A percentile compares a stretch with the other conserved stretches of the same genome.
Conservation (phyloP, 2,797 vertebrate species). For the Vipera latastei region DNA sequence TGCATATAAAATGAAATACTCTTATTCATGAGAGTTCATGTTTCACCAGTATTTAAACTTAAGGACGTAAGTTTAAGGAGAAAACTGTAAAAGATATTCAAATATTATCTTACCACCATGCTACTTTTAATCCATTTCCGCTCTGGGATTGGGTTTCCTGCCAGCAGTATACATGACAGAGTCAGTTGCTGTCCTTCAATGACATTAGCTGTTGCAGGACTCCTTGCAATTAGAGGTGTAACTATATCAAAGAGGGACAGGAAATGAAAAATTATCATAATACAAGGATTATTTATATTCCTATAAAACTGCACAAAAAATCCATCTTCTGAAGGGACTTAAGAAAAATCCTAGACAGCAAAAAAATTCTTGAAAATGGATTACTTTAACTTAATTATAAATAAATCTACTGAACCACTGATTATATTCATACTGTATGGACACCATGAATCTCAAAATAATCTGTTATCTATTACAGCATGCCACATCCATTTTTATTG, state of each 20-base stretch:
- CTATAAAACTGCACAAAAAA: neutral
- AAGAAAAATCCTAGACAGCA: neutral
- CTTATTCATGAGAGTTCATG: neutral
- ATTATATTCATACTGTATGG: neutral
- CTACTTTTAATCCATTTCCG: slow-evolving; percentile 90
- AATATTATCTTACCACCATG: slow-evolving; percentile 78
- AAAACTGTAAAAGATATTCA: slow-evolving; percentile 5
- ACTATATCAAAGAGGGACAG: slow-evolving; percentile 69
- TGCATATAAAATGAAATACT: neutral
- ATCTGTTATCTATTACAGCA: neutral
- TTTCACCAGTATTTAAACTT: neutral
- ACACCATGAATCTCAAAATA: neutral
- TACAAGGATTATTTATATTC: neutral
- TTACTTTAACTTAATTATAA: neutral
- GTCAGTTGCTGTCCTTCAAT: slow-evolving; percentile 90
- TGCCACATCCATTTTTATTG: neutral
- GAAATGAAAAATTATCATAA: slow-evolving; percentile 27
- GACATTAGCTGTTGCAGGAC: slow-evolving; percentile 81
- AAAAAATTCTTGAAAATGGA: neutral
- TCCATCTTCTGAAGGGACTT: neutral
- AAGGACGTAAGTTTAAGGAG: neutral
- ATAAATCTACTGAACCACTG: neutral
- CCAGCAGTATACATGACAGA: slow-evolving; percentile 87
- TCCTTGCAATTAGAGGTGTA: slow-evolving; percentile 84
- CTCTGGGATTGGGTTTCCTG: slow-evolving; percentile 92